phyloP scores from a whole-genome alignment of 2,888 invertebrate genomes.

The Yponomeuta malinellus region DNA sequence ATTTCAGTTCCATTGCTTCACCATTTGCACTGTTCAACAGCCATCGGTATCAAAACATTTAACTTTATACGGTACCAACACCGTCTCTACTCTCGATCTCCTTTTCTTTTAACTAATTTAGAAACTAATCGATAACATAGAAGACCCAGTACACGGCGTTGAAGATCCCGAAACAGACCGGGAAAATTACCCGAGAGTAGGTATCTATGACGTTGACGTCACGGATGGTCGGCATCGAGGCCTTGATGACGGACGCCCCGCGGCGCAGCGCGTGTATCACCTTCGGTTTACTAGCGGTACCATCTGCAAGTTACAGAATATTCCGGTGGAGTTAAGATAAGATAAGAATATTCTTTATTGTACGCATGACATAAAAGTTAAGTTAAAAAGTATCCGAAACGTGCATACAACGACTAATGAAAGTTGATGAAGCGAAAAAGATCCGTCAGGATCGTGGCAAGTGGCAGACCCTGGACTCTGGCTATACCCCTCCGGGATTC shows the following conservation, averaged over 20 bases:
- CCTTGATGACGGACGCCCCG: conserved; percentile 89
- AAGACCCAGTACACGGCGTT: conserved; percentile 98
- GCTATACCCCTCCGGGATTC: too few relatives aligned
- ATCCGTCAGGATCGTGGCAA: too few relatives aligned
- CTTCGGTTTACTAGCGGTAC: conserved; percentile 78
- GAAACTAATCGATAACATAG: conserved; percentile 82
- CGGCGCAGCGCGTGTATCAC: conserved; percentile 88
- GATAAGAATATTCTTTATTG: too few relatives aligned
- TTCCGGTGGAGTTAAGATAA: too few relatives aligned
- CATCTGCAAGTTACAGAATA: conserved; percentile 50
- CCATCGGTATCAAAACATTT: too few relatives aligned
- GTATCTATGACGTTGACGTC: conserved; percentile 99
- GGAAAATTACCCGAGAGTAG: conserved; percentile 96
- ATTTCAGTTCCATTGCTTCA: too few relatives aligned
- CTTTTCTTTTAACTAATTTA: background rate
- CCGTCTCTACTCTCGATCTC: background rate
- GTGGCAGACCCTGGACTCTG: too few relatives aligned
- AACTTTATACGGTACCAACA: background rate
- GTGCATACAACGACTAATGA: too few relatives aligned
- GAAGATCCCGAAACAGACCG: conserved; percentile 95
- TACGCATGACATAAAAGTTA: too few relatives aligned
- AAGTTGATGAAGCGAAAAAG: too few relatives aligned
- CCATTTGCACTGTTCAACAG: too few relatives aligned
- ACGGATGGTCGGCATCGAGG: conserved; percentile 96
- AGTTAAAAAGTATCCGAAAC: too few relatives aligned